Conservation (phyloP, 37 sponge, comb jelly and placozoan genomes). For the Haliclona indistincta region DNA sequence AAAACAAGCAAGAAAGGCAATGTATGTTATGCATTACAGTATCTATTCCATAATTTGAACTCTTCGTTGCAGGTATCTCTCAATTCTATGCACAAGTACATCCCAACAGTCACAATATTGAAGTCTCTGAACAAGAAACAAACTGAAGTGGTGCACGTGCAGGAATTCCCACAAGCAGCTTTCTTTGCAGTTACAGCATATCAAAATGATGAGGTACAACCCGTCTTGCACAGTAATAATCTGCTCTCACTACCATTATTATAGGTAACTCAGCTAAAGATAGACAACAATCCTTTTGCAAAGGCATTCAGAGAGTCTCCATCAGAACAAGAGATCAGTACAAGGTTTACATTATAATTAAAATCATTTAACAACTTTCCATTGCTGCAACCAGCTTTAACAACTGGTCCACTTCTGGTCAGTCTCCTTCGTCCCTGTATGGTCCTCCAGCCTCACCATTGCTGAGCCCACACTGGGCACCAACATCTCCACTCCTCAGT, state of each 20-base stretch:
- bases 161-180: slow-evolving; percentile 60
- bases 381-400: neutral
- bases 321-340: slow-evolving; percentile 25
- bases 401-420: neutral
- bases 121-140: slow-evolving; percentile 42
- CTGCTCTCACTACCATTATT: neutral
- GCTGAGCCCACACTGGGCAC: slow-evolving; percentile 34
- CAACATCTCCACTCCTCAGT: slow-evolving; percentile 45
- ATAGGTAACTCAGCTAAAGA: slow-evolving; percentile 83
- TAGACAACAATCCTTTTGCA: slow-evolving; percentile 88
- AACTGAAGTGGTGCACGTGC: slow-evolving; percentile 26
- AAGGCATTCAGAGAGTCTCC: slow-evolving; percentile 71
- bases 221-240: neutral
- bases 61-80: slow-evolving; percentile 43
- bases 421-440: slow-evolving; percentile 6
- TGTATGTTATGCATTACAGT: slow-evolving; percentile 52
- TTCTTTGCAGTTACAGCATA: slow-evolving; percentile 87
- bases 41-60: neutral
- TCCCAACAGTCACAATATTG: slow-evolving; percentile 56
- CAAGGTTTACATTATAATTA: slow-evolving; percentile 18
- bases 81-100: slow-evolving; percentile 87
- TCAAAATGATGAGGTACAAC: slow-evolving; percentile 76
- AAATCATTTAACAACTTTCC: neutral
- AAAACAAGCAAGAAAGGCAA: slow-evolving; percentile 56
- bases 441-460: slow-evolving; percentile 13